Percentiles rank a stretch among this genome's conserved stretches.
These are phyloP conservation scores for Strongylocentrotus purpuratus DNA, from an alignment of 35 echinoderm and acorn worm genomes.

Conservation along the genomic window DNA sequence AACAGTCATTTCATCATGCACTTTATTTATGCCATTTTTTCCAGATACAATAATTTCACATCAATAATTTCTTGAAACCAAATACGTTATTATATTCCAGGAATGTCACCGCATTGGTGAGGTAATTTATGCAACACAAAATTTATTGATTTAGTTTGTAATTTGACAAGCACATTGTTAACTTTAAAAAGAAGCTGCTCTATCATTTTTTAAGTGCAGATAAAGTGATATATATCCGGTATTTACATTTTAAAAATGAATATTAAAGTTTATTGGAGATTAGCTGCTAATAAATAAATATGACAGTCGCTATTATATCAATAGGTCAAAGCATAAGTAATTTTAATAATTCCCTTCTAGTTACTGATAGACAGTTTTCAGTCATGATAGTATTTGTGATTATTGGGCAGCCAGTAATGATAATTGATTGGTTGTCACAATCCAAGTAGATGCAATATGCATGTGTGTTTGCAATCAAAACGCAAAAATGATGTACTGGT, in stretches of 20 bases:
- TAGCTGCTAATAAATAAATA: background rate
- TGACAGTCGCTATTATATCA: background rate
- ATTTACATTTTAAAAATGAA: background rate
- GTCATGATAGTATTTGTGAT: background rate
- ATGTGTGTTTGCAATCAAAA: background rate
- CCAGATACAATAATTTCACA: background rate
- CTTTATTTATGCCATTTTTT: background rate
- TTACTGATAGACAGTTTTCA: background rate
- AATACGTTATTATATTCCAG: background rate
- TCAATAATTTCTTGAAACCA: background rate
- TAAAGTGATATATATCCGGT: background rate
- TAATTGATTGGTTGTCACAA: background rate
- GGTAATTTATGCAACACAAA: background rate
- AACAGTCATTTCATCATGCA: constrained; percentile 10
- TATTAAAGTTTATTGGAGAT: background rate
- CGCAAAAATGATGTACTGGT: background rate
- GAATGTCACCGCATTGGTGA: background rate
- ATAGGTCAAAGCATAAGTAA: background rate
- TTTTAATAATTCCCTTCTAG: background rate
- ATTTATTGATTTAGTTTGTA: background rate
- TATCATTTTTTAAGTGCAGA: too few species aligned
- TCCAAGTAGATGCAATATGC: background rate
- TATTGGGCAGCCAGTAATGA: background rate
- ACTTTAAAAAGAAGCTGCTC: too few species aligned
- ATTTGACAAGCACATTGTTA: background rate